A percentile compares a stretch with the other conserved stretches of the same genome.
Evolutionary conservation across 2,113 vertebrate species (phyloP).

Genomic region (human): GRCh38 chr21:23473001-23473500

Average conservation of each 20-base stretch:
- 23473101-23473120: background rate
- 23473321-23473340: background rate
- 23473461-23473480: background rate
- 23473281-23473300: background rate
- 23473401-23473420: background rate
- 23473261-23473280: background rate
- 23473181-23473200: slow-evolving; percentile 70
- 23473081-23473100: background rate
- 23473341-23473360: background rate
- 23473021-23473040: background rate
- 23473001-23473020: background rate
- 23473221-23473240: slow-evolving; percentile 45
- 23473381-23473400: background rate
- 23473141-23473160: slow-evolving; percentile 33
- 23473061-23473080: background rate
- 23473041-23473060: background rate
- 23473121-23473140: slow-evolving; percentile 48
- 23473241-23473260: slow-evolving; percentile 45
- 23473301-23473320: background rate
- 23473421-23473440: background rate
- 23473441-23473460: background rate
- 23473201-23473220: slow-evolving; percentile 51
- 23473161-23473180: slow-evolving; percentile 42
- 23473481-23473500: background rate
- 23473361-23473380: background rate